Evolutionary conservation across 2,888 invertebrate species (phyloP), one percentile per base, ranked within the genome.

Genomic region (Xestia sexstrigata): DNA sequence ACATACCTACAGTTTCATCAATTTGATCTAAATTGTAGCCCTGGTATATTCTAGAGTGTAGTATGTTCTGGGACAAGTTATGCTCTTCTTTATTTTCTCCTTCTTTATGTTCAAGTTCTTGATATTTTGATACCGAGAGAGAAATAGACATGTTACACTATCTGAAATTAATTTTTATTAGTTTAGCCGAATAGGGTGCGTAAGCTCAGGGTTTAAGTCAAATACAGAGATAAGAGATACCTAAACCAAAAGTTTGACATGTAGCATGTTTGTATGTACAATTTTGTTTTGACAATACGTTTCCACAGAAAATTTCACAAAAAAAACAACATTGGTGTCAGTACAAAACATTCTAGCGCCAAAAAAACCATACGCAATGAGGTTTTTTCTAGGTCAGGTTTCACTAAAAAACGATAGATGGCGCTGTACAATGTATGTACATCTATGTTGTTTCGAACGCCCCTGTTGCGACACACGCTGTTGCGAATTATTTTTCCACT

Each of bases 21-120:
- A 9, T 8, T 55, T 67, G 60, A 26, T 83, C 71, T 74, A 83
- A 74, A 83, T 85, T 83, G 30, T 62, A 84, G 9, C 77, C 77
- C 42, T n/a, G 13, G 42, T 70, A 26, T 35, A 74, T 23, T 52
- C 47, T 80, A 23, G 26, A 7, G 7, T 70, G 1, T 26, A 15
- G 13, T 13, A 55, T 26, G 26, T 2, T 6, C 13, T 23, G 23
- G 39, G 35, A 13, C 26, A n/a, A n/a, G 30, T 1, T 26, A 17
- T 30, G 0, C 8, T 72, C 47, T 7, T 9, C 49, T 23, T 39
- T 26, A 23, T 5, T 20, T 9, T 30, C 4, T 35, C 2, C 11
- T 17, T 4, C 35, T 70, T 7, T 72, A 26, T 9, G 1, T 9
- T 39, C 23, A 15, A 9, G 17, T 11, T 42, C 72, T 39, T 71